These are phyloP conservation scores for Aurelia sp. DNA, from an alignment of 30 jellyfish, hydroid and myxozoan genomes.

Conservation along the genomic window DNA sequence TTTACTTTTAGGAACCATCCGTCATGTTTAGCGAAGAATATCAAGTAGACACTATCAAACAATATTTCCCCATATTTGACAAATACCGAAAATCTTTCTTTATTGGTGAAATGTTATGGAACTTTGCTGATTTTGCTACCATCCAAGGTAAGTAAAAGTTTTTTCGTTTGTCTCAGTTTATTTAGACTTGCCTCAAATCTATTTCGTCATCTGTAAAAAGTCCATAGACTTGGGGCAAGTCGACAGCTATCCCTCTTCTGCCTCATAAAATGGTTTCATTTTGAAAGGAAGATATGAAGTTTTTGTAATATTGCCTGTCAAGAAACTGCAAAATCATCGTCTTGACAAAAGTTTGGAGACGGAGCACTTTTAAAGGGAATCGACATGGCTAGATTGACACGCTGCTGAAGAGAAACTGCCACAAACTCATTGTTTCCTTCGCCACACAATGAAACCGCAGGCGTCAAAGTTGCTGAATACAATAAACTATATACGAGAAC, in stretches of 20 bases:
- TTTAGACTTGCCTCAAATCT: neutral
- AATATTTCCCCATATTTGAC: constrained; percentile 93
- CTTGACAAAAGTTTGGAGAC: no score
- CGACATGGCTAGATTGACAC: no score
- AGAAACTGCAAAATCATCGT: no score
- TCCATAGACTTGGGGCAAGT: neutral
- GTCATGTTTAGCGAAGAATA: constrained; percentile 93
- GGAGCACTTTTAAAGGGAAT: no score
- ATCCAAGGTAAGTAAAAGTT: constrained; percentile 76
- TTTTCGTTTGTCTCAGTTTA: neutral
- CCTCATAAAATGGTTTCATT: no score
- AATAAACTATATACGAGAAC: no score
- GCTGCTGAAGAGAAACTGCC: no score
- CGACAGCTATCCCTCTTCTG: neutral
- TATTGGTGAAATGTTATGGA: constrained; percentile 98
- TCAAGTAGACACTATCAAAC: constrained; percentile 90
- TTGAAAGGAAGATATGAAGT: no score
- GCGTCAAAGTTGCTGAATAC: no score
- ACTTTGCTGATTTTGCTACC: constrained; percentile 95
- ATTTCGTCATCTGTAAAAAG: neutral
- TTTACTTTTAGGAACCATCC: constrained; percentile 80
- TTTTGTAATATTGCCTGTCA: no score
- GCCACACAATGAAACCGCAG: no score
- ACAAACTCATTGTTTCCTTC: no score
- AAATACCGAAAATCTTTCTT: constrained; percentile 64